phyloP scores from a whole-genome alignment of 2,113 vertebrate species.

The Eolophus roseicapilla region DNA sequence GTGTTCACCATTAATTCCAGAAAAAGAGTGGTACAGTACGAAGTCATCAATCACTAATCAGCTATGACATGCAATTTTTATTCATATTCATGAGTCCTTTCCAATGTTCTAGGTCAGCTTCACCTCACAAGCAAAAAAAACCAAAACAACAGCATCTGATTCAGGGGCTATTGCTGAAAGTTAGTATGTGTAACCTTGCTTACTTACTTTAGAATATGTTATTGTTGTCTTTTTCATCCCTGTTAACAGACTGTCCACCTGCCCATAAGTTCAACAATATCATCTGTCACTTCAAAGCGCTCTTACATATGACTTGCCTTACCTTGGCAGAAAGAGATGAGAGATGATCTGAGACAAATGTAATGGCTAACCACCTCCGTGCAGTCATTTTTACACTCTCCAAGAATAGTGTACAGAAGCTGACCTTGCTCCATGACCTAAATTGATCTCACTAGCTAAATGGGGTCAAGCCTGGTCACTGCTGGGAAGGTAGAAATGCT shows the following conservation, averaged over 20 bases:
- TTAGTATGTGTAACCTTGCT: neutral
- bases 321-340: neutral
- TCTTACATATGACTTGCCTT: constrained; percentile 11
- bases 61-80: neutral
- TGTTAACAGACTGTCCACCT: neutral
- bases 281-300: constrained; percentile 19
- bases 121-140: neutral
- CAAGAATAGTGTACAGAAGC: neutral
- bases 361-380: neutral
- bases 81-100: constrained; percentile 33
- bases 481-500: neutral
- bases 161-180: neutral
- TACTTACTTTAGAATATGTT: neutral
- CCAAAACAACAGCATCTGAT: neutral
- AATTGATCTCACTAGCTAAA: constrained; percentile 43
- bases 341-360: neutral
- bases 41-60: constrained; percentile 44
- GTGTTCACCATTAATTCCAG: neutral
- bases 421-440: constrained; percentile 3
- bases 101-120: constrained; percentile 8
- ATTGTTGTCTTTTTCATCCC: constrained; percentile 18
- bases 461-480: neutral
- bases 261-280: constrained; percentile 1
- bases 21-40: neutral
- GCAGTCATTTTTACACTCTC: neutral